A percentile compares a stretch with the other conserved stretches of the same genome.
These are phyloP conservation scores for Lacanobia wlatinum DNA, from an alignment of 2,888 invertebrate genomes.

Conservation along the genomic window DNA sequence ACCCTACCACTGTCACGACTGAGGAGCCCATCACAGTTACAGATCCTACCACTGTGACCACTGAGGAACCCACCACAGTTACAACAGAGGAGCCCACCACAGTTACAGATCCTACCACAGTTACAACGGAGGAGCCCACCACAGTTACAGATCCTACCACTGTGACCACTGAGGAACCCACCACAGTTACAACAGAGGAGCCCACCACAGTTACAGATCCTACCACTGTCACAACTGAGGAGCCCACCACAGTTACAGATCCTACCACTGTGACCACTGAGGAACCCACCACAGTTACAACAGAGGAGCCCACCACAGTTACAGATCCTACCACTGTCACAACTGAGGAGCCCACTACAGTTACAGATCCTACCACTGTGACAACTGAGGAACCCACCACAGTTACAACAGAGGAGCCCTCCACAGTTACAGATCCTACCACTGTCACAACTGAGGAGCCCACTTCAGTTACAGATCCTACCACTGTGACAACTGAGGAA, in stretches of 20 bases:
- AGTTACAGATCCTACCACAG: no score
- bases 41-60: constrained; percentile 12
- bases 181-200: not conserved
- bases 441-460: not conserved
- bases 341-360: no score
- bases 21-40: not conserved
- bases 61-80: not conserved
- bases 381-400: not conserved
- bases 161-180: accelerated
- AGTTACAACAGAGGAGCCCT: not conserved
- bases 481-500: not conserved
- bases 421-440: not conserved
- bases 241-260: no score
- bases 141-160: not conserved
- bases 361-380: not conserved
- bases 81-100: not conserved
- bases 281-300: not conserved
- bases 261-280: not conserved
- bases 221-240: not conserved
- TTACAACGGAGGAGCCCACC: not conserved
- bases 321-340: not conserved
- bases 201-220: no score
- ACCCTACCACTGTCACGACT: not conserved
- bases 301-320: no score
- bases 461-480: not conserved